These are phyloP conservation scores for Luperina nickerlii DNA, from an alignment of 2,888 invertebrate genomes.

Conservation along the genomic window DNA sequence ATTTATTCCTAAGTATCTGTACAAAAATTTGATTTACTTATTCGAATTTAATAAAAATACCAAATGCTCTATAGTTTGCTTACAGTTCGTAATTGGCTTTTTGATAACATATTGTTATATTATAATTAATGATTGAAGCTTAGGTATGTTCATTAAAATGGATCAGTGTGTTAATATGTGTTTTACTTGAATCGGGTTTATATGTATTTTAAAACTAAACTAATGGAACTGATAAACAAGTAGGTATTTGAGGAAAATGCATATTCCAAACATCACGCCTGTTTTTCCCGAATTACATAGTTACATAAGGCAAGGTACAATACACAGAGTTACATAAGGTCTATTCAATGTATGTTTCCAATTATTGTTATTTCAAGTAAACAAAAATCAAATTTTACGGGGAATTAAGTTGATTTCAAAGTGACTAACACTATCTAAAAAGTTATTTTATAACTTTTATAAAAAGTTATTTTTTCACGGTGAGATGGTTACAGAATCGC, in stretches of 20 bases:
- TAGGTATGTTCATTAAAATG: not conserved
- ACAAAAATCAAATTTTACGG: too few species aligned
- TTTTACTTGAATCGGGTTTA: constrained; percentile 17
- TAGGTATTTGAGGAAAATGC: not conserved
- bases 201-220: too few species aligned
- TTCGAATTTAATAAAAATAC: not conserved
- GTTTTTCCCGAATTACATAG: not conserved
- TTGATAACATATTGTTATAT: constrained; percentile 19
- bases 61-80: not conserved
- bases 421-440: too few species aligned
- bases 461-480: too few species aligned
- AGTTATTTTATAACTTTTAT: too few species aligned
- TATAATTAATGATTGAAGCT: not conserved
- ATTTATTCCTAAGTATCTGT: not conserved
- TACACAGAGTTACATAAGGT: not conserved
- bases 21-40: not conserved
- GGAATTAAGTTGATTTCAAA: too few species aligned
- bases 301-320: too few species aligned
- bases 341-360: too few species aligned
- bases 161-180: not conserved
- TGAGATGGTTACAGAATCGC: too few species aligned
- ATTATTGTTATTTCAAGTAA: too few species aligned
- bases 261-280: not conserved
- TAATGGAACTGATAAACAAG: not conserved
- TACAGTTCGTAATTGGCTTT: not conserved